Evolutionary conservation across 2,113 vertebrate genomes (phyloP), one percentile per base, ranked within the genome.

Genomic region (Ophiodon elongatus): DNA sequence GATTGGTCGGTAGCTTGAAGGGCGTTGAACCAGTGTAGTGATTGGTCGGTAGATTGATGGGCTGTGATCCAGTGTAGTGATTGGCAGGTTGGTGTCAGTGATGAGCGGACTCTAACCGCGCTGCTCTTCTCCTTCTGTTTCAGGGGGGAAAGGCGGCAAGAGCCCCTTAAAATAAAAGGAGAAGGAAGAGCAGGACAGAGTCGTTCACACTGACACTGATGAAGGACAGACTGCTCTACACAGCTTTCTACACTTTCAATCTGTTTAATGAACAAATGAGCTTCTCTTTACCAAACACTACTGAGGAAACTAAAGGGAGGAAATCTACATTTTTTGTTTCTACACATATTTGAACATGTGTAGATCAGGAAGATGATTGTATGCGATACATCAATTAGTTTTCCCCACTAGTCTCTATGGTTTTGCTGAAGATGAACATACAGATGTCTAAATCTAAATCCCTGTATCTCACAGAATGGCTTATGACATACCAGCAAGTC

Each of bases 121-220:
- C 89, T 93, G 88, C 85, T 94, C 94, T 95, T 95, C 94, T 96
- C 95, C 95, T 94, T 96, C 85, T 95, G 95, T 96, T 96, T 95
- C 95, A 96, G 95, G 95, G 91, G 93, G 91, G 88, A 76, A 86
- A 89, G 91, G 78, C 69, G 69, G 59, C 91, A 75, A 93, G 79
- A 94, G 88, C 94, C 94, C 90, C 94, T 93, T 92, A 89, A 93
- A 90, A 95, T 91, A 94, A 87, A 94, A 95, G 94, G 94, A 94
- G 91, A 93, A 92, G 90, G 89, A 79, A 74, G 90, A 87, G 88
- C 82, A 60, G 90, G 92, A 87, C 45, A 90, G 85, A 94, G 83
- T 81, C 64, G 8, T 73, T 89, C 78, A 80, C 78, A 85, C 89
- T 72, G 52, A 85, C 77, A 37, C 57, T 29, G 8, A 14, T 43